Conservation (phyloP, 1,140 invertebrate species). For the Lasioglossum albipes region DNA sequence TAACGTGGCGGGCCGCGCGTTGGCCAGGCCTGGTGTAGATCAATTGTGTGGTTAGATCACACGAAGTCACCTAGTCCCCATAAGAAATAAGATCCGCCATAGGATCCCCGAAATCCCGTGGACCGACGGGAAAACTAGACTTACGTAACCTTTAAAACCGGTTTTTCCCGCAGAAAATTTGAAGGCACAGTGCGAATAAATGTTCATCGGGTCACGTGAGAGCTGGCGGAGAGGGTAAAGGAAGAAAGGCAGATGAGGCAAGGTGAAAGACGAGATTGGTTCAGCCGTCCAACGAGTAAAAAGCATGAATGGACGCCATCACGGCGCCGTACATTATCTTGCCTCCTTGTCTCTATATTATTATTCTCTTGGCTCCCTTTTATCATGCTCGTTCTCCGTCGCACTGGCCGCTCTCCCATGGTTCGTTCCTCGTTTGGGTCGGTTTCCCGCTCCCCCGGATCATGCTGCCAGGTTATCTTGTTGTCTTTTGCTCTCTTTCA, state of each 20-base stretch:
- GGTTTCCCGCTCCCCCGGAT: too few relatives aligned
- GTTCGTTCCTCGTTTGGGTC: background rate
- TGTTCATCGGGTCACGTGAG: background rate
- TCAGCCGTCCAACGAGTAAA: slow-evolving; percentile 67
- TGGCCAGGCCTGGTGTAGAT: too few relatives aligned
- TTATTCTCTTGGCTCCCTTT: slow-evolving; percentile 58
- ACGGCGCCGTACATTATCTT: slow-evolving; percentile 68
- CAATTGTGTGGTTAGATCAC: too few relatives aligned
- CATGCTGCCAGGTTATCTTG: too few relatives aligned
- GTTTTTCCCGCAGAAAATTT: background rate
- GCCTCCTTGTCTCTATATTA: slow-evolving; percentile 67
- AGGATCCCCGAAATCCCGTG: too few relatives aligned
- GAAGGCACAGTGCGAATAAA: too few relatives aligned
- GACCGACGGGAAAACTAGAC: too few relatives aligned
- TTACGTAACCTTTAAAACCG: too few relatives aligned
- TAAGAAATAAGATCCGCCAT: too few relatives aligned
- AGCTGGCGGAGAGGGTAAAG: slow-evolving; percentile 23
- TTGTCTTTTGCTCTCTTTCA: background rate
- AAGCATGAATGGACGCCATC: slow-evolving; percentile 71
- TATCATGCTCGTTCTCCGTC: slow-evolving; percentile 33
- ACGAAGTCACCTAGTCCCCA: too few relatives aligned
- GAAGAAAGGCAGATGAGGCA: slow-evolving; percentile 30
- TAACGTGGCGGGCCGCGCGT: too few relatives aligned
- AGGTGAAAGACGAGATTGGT: slow-evolving; percentile 44
- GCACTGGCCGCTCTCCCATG: slow-evolving; percentile 42